Evolutionary conservation across 2,113 vertebrate species (phyloP).

Genomic region (Turdus rufiventris): DNA sequence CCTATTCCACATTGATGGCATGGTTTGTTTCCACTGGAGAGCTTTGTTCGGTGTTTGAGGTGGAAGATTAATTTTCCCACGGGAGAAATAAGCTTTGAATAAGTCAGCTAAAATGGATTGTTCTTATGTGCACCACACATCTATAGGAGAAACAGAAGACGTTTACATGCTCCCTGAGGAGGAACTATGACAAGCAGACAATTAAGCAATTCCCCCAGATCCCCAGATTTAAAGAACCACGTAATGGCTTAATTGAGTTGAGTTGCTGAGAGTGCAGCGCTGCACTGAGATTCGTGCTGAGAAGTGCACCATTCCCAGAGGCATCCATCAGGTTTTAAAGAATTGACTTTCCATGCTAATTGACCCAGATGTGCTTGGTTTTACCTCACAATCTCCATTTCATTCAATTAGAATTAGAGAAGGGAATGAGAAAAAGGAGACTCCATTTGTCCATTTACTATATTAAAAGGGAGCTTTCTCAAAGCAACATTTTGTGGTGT

Average conservation of each 20-base stretch:
- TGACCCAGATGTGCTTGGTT: conserved; percentile 62
- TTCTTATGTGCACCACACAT: conserved; percentile 15
- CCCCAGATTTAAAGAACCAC: conserved; percentile 55
- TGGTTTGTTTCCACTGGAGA: not conserved
- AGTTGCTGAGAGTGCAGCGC: conserved; percentile 27
- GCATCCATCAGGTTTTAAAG: conserved; percentile 58
- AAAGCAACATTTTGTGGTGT: not conserved
- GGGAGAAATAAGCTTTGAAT: conserved; percentile 59
- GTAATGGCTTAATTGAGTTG: conserved; percentile 66
- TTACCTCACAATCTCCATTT: conserved; percentile 36
- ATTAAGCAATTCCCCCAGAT: conserved; percentile 45
- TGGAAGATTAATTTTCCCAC: conserved; percentile 65
- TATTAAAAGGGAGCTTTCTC: conserved; percentile 16
- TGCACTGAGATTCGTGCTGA: conserved; percentile 51
- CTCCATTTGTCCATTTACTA: conserved; percentile 1
- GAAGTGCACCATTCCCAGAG: conserved; percentile 50
- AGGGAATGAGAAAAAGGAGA: not conserved
- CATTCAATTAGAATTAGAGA: conserved; percentile 40
- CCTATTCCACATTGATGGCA: not conserved
- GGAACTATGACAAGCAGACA: conserved; percentile 61
- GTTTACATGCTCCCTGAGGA: conserved; percentile 62
- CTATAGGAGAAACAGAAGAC: conserved; percentile 54
- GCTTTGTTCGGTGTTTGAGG: conserved; percentile 30
- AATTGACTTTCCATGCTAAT: conserved; percentile 66
- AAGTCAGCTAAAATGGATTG: conserved; percentile 51